A percentile compares a stretch with the other conserved stretches of the same genome.
These are phyloP conservation scores for Acanthosepion pharaonis DNA, from an alignment of 2,888 invertebrate species.

Conservation along the genomic window DNA sequence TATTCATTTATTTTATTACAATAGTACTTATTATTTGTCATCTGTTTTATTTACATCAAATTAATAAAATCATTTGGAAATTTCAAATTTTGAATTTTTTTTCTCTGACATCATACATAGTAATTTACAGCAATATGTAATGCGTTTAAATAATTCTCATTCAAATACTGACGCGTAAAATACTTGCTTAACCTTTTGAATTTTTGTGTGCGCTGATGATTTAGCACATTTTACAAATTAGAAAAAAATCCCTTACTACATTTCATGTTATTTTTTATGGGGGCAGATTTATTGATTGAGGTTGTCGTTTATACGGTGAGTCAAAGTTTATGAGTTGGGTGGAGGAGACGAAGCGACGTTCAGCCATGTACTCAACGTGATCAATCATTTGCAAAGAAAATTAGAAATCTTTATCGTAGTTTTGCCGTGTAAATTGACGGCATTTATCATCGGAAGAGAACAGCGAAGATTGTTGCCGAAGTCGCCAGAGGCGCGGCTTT, in stretches of 20 bases:
- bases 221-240: too few species aligned
- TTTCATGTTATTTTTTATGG: not conserved
- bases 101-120: too few species aligned
- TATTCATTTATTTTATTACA: too few species aligned
- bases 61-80: too few species aligned
- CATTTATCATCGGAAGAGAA: not conserved
- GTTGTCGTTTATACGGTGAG: not conserved
- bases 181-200: not conserved
- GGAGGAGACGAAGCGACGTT: not conserved
- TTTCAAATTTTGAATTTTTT: too few species aligned
- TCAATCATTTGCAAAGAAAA: conserved; percentile 22
- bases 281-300: not conserved
- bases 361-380: not conserved
- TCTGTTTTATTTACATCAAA: too few species aligned
- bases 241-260: not conserved
- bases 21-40: too few species aligned
- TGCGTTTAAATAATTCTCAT: not conserved
- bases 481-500: not conserved
- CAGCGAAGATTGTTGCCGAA: not conserved
- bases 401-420: not conserved
- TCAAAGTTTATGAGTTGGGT: conserved; percentile 4
- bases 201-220: not conserved
- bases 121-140: too few species aligned
- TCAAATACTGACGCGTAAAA: not conserved
- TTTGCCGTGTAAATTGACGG: not conserved